These are phyloP conservation scores for Chaetodon trifasciatus DNA, from an alignment of 2,797 vertebrate species.

Conservation along the genomic window DNA sequence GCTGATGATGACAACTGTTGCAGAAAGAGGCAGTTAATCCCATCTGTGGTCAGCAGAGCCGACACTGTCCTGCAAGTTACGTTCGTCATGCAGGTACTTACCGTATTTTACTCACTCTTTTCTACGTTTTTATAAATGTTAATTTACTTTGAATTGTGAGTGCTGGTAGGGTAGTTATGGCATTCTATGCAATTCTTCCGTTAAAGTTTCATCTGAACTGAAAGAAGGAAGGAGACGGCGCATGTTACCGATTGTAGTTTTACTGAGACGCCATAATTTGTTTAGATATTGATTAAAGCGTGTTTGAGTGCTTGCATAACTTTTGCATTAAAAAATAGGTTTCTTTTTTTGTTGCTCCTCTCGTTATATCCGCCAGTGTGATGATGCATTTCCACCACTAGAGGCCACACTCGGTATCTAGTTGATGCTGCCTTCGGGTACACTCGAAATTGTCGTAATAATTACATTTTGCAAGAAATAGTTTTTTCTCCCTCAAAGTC, in stretches of 20 bases:
- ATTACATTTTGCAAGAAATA: fast-evolving
- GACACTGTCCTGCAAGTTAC: neutral
- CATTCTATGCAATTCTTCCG: neutral
- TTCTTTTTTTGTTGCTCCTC: too few relatives aligned
- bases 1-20: slow-evolving; percentile 53
- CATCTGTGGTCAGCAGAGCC: neutral
- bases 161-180: neutral
- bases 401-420: neutral
- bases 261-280: neutral
- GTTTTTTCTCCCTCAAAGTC: fast-evolving
- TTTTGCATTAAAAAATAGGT: too few relatives aligned
- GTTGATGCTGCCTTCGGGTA: neutral
- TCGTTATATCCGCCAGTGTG: neutral
- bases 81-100: neutral
- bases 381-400: slow-evolving; percentile 3
- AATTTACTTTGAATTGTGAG: neutral
- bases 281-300: neutral
- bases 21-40: neutral
- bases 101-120: neutral
- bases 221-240: neutral
- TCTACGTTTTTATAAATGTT: neutral
- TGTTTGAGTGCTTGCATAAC: neutral
- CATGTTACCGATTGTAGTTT: neutral
- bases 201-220: neutral
- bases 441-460: neutral